These are phyloP conservation scores for Grantiella picta DNA, from an alignment of 2,113 vertebrate genomes.

Conservation along the genomic window DNA sequence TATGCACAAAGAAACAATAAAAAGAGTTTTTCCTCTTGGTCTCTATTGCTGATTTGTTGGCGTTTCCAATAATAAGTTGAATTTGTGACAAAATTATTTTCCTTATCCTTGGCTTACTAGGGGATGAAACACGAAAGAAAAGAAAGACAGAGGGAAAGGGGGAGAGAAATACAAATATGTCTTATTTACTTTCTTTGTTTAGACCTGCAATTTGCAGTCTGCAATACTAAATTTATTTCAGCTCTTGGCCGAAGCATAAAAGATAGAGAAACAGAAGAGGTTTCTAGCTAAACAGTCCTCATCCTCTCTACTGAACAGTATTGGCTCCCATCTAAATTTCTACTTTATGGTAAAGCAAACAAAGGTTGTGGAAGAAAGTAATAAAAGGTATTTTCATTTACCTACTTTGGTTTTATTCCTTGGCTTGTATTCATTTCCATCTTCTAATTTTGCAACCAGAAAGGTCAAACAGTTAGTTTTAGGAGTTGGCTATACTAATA, in stretches of 20 bases:
- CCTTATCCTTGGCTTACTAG: not conserved
- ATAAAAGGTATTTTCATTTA: not conserved
- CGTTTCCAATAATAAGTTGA: not conserved
- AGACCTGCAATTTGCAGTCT: not conserved
- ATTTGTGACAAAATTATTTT: not conserved
- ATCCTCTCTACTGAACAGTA: not conserved
- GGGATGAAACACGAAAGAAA: not conserved
- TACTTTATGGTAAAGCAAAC: not conserved
- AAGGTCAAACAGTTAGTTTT: not conserved
- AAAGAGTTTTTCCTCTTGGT: not conserved
- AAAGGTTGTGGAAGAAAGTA: not conserved
- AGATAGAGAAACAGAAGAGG: not conserved
- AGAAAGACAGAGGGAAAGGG: not conserved
- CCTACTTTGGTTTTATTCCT: not conserved
- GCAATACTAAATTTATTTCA: not conserved
- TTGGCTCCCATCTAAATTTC: not conserved
- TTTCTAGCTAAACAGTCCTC: not conserved
- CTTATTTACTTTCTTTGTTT: slow-evolving; percentile 36
- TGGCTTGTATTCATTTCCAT: not conserved
- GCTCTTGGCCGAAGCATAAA: not conserved
- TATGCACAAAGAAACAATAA: not conserved
- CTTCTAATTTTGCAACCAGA: not conserved
- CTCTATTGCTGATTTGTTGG: not conserved
- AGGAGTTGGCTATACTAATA: not conserved
- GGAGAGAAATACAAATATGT: not conserved